phyloP scores from a whole-genome alignment of 2,113 vertebrate genomes.

The Gymnocephalus cernua region DNA sequence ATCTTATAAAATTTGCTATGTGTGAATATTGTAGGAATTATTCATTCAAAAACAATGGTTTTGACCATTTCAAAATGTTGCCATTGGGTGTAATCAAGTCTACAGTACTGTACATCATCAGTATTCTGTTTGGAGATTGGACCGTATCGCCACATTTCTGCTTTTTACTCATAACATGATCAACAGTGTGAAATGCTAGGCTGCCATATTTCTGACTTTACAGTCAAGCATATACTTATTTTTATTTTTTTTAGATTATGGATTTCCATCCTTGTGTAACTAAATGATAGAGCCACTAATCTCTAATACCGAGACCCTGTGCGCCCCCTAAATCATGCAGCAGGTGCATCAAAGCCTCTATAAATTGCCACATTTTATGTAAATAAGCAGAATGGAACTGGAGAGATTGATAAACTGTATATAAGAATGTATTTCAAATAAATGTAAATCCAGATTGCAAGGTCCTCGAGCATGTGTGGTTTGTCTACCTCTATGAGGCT shows the following conservation, averaged over 20 bases:
- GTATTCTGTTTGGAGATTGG: background rate
- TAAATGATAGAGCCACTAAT: slow-evolving; percentile 37
- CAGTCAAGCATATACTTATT: background rate
- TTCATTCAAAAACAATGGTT: background rate
- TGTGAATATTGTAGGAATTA: background rate
- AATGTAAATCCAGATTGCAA: background rate
- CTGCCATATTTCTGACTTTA: background rate
- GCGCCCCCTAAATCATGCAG: background rate
- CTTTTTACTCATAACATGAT: background rate
- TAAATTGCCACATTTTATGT: slow-evolving; percentile 7
- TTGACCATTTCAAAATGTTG: background rate
- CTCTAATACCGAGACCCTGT: background rate
- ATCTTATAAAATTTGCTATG: background rate
- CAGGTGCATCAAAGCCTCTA: slow-evolving; percentile 3
- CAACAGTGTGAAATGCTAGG: slow-evolving; percentile 1
- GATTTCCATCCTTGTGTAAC: slow-evolving; percentile 5
- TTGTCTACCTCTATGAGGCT: background rate
- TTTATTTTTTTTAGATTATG: too few species aligned
- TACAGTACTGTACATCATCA: background rate
- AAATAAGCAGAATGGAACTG: slow-evolving; percentile 5
- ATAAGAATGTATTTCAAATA: background rate
- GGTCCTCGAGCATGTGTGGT: background rate
- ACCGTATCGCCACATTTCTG: background rate
- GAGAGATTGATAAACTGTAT: slow-evolving; percentile 1
- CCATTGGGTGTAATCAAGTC: background rate